Conservation (phyloP, 2,113 vertebrate genomes). For the Laticauda laticaudata region DNA sequence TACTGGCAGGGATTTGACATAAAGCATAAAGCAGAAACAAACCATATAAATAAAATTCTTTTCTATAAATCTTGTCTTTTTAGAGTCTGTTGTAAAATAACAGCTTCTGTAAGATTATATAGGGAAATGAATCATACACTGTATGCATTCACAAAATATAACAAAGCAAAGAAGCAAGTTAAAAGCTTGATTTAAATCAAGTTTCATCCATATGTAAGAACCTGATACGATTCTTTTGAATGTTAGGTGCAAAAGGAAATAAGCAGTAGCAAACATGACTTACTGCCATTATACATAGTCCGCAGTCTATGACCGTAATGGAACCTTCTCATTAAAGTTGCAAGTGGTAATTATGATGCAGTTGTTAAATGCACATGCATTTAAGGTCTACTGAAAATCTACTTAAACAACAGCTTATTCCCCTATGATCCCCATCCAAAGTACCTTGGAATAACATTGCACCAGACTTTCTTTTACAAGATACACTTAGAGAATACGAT, state of each 20-base stretch:
- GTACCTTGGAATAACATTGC: not conserved
- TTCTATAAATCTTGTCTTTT: not conserved
- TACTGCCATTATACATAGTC: not conserved
- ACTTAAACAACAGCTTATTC: not conserved
- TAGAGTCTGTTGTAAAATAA: no score
- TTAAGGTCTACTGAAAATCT: not conserved
- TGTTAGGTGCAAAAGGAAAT: not conserved
- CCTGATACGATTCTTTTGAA: not conserved
- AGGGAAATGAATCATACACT: not conserved
- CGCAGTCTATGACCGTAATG: not conserved
- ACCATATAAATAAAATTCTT: not conserved
- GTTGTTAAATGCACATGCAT: not conserved
- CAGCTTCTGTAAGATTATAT: not conserved
- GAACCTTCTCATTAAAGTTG: not conserved
- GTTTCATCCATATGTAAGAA: not conserved
- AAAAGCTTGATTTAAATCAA: not conserved
- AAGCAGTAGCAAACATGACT: not conserved
- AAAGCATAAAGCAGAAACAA: slow-evolving; percentile 29
- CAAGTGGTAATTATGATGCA: not conserved
- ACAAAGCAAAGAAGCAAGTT: not conserved
- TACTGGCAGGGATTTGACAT: slow-evolving; percentile 37
- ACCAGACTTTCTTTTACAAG: not conserved
- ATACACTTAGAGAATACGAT: not conserved
- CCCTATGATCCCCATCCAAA: not conserved
- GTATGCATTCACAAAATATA: not conserved